Percentiles rank a stretch among this genome's conserved stretches.
These are phyloP conservation scores for Creontiades dilutus DNA, from an alignment of 2,888 invertebrate species.

Conservation along the genomic window DNA sequence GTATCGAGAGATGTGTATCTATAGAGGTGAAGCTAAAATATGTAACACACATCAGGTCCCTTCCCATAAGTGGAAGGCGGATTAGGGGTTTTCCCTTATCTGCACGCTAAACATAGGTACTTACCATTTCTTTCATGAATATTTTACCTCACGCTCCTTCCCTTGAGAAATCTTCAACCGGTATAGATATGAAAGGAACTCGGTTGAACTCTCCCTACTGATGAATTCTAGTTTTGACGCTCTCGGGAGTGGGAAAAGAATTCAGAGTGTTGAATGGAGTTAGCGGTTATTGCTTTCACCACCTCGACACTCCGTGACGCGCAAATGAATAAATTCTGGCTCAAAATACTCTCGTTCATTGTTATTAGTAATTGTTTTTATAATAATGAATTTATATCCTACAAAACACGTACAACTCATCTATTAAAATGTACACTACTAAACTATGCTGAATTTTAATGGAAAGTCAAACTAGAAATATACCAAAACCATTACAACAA, in stretches of 20 bases:
- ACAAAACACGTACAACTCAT: too few relatives aligned
- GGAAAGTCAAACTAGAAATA: too few relatives aligned
- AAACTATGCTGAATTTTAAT: too few relatives aligned
- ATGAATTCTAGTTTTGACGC: conserved; percentile 59
- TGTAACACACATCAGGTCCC: conserved; percentile 44
- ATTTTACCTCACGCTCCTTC: conserved; percentile 61
- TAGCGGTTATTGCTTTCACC: conserved; percentile 44
- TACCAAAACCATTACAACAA: too few relatives aligned
- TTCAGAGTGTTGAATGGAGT: conserved; percentile 11
- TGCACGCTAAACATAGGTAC: conserved; percentile 59
- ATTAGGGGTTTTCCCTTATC: conserved; percentile 53
- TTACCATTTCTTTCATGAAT: conserved; percentile 66
- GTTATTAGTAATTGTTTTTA: not conserved
- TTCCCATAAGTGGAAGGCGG: conserved; percentile 53
- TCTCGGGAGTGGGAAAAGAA: conserved; percentile 14
- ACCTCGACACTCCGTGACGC: conserved; percentile 4
- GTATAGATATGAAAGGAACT: conserved; percentile 62
- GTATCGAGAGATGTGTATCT: conserved; percentile 36
- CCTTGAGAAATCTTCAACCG: conserved; percentile 65
- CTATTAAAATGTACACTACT: too few relatives aligned
- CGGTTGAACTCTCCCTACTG: conserved; percentile 31
- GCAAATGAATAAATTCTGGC: conserved; percentile 16
- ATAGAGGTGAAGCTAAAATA: conserved; percentile 32
- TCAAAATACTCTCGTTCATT: not conserved
- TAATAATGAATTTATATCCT: too few relatives aligned